These are phyloP conservation scores for Chrysopa pallens DNA, from an alignment of 1,140 invertebrate species.

Conservation along the genomic window DNA sequence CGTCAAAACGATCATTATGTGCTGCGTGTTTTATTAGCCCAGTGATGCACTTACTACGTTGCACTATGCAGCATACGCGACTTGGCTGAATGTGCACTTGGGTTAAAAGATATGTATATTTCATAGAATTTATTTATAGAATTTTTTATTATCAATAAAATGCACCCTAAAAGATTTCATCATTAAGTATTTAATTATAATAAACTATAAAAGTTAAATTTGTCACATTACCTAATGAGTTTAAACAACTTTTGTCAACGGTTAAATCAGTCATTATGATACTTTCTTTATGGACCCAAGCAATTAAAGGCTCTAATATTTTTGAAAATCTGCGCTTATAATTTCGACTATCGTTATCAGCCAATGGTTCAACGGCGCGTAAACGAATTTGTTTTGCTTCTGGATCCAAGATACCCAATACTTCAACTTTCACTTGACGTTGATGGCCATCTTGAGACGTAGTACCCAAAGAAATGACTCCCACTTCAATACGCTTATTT, in stretches of 20 bases:
- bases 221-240: constrained; percentile 43
- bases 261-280: constrained; percentile 65
- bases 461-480: constrained; percentile 76
- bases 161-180: too few species aligned
- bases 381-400: constrained; percentile 53
- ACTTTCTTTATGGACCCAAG: constrained; percentile 61
- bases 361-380: constrained; percentile 60
- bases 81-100: too few species aligned
- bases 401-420: constrained; percentile 65
- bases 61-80: too few species aligned
- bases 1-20: too few species aligned
- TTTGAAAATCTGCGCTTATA: constrained; percentile 53
- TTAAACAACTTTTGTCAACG: constrained; percentile 57
- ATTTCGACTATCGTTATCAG: constrained; percentile 48
- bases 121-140: too few species aligned
- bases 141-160: too few species aligned
- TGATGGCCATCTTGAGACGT: constrained; percentile 67
- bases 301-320: constrained; percentile 55
- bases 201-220: too few species aligned
- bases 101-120: too few species aligned
- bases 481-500: constrained; percentile 43
- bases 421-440: constrained; percentile 74
- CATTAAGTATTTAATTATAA: too few species aligned
- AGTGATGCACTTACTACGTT: too few species aligned
- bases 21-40: too few species aligned